Evolutionary conservation across 2,113 vertebrate genomes (phyloP).

Genomic region (Myrmecobius fasciatus): DNA sequence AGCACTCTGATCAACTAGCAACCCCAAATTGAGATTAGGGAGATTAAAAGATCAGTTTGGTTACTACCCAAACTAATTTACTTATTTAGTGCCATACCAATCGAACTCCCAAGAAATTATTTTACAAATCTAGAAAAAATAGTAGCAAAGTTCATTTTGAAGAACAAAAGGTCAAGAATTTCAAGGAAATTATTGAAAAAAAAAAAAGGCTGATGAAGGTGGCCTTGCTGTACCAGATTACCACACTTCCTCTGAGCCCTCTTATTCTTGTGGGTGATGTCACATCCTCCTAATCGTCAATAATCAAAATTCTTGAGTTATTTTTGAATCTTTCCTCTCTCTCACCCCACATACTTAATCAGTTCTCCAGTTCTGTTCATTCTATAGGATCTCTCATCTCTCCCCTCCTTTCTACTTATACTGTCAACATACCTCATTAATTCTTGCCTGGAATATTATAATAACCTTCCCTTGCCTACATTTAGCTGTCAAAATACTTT

Average conservation of each 20-base stretch:
- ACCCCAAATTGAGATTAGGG: neutral
- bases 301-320: neutral
- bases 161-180: too few relatives aligned
- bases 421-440: neutral
- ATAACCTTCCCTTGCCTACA: neutral
- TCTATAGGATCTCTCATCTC: neutral
- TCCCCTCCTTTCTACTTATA: neutral
- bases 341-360: neutral
- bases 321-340: neutral
- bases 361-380: neutral
- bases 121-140: too few relatives aligned
- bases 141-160: too few relatives aligned
- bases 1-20: neutral
- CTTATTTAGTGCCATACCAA: too few relatives aligned
- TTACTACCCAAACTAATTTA: too few relatives aligned
- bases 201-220: too few relatives aligned
- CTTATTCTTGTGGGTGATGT: neutral
- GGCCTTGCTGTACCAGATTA: too few relatives aligned
- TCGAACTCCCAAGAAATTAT: too few relatives aligned
- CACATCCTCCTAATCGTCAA: neutral
- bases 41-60: too few relatives aligned
- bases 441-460: neutral
- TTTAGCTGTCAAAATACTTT: neutral
- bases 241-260: neutral
- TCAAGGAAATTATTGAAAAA: too few relatives aligned